These are phyloP conservation scores for Axea sp. DNA, from an alignment of 2,888 invertebrate species.

Conservation along the genomic window DNA sequence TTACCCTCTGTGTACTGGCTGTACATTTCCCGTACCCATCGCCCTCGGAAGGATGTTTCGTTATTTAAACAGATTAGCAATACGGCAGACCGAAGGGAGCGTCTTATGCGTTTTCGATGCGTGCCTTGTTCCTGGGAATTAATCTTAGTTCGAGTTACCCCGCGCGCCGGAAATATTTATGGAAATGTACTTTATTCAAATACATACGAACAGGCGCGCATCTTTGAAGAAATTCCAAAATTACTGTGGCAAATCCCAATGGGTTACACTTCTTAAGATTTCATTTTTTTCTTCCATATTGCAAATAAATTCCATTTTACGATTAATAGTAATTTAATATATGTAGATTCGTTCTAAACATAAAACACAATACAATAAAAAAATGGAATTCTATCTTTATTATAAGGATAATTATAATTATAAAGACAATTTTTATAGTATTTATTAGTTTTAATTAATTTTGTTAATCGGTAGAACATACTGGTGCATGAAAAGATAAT, in stretches of 20 bases:
- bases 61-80: constrained; percentile 79
- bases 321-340: too few relatives aligned
- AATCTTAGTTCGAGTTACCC: constrained; percentile 71
- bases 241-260: background rate
- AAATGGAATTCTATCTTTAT: too few relatives aligned
- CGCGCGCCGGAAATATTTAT: constrained; percentile 50
- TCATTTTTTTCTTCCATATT: too few relatives aligned
- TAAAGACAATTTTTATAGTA: too few relatives aligned
- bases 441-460: too few relatives aligned
- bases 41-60: constrained; percentile 76
- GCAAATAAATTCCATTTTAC: too few relatives aligned
- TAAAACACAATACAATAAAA: too few relatives aligned
- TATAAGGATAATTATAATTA: too few relatives aligned
- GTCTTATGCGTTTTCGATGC: constrained; percentile 77
- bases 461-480: too few relatives aligned
- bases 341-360: too few relatives aligned
- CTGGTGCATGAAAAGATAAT: too few relatives aligned
- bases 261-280: background rate
- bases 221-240: constrained; percentile 5
- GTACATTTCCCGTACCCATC: constrained; percentile 65
- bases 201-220: constrained; percentile 2
- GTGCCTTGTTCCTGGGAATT: constrained; percentile 72
- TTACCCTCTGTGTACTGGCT: constrained; percentile 68
- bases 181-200: constrained; percentile 42
- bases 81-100: constrained; percentile 72